phyloP scores from a whole-genome alignment of 35 echinoderm and acorn worm species.

The Apostichopus japonicus region DNA sequence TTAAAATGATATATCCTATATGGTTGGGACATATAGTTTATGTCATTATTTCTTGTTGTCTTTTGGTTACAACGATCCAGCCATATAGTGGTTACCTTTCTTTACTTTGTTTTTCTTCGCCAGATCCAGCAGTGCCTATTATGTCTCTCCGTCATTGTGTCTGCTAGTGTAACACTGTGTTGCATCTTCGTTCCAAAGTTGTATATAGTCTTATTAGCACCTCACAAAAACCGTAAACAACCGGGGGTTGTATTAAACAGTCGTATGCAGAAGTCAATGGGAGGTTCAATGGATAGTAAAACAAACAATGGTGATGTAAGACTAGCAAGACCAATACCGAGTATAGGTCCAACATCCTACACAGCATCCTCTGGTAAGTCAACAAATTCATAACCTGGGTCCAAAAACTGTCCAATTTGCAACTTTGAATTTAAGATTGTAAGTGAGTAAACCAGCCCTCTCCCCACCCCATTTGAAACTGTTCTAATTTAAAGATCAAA shows the following conservation, averaged over 20 bases:
- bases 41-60: too few species aligned
- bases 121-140: slow-evolving; percentile 96
- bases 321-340: slow-evolving; percentile 29
- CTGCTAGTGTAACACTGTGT: slow-evolving; percentile 80
- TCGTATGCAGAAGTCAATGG: slow-evolving; percentile 69
- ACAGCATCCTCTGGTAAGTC: slow-evolving; percentile 83
- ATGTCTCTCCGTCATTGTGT: slow-evolving; percentile 84
- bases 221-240: slow-evolving; percentile 87
- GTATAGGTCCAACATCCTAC: slow-evolving; percentile 63
- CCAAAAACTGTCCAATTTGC: not conserved
- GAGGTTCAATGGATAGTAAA: slow-evolving; percentile 76
- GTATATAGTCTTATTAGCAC: slow-evolving; percentile 92
- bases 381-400: not conserved
- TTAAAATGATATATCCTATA: too few species aligned
- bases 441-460: too few species aligned
- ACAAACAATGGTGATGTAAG: slow-evolving; percentile 81
- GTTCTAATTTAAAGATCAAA: too few species aligned
- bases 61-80: too few species aligned
- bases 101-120: not conserved
- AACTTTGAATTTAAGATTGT: too few species aligned
- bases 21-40: too few species aligned
- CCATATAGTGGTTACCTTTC: too few species aligned
- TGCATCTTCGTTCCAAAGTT: slow-evolving; percentile 96
- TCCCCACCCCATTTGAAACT: too few species aligned
- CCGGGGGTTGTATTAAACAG: slow-evolving; percentile 85